These are phyloP conservation scores for Theocolax elegans DNA, from an alignment of 1,140 invertebrate species.

Conservation along the genomic window DNA sequence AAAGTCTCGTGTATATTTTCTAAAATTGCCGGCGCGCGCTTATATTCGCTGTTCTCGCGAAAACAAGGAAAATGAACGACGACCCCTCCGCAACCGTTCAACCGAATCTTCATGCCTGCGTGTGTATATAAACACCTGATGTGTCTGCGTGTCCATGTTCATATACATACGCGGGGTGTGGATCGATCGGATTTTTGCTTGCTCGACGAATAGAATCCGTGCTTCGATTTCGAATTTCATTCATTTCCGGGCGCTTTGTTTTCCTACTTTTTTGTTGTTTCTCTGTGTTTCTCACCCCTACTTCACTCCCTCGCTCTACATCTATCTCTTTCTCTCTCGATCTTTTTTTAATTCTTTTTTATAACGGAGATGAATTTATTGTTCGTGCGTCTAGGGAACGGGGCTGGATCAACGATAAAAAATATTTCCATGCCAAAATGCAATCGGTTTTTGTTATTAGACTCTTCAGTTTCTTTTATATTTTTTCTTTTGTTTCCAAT, in stretches of 20 bases:
- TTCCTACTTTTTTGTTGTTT: background rate
- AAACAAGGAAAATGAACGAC: too few species aligned
- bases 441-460: too few species aligned
- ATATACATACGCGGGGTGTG: too few species aligned
- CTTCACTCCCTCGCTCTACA: background rate
- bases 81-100: background rate
- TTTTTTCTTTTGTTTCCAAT: too few species aligned
- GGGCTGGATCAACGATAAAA: background rate
- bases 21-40: background rate
- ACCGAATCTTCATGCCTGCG: background rate
- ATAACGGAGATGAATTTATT: background rate
- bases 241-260: background rate
- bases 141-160: too few species aligned
- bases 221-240: background rate
- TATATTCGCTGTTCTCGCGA: background rate
- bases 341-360: too few species aligned
- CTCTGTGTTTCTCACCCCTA: too few species aligned
- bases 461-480: too few species aligned
- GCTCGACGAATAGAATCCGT: background rate
- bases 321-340: background rate
- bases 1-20: background rate
- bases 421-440: background rate
- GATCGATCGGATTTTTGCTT: conserved; percentile 12
- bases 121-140: too few species aligned
- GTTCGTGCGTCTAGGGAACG: background rate